Conservation (phyloP, 2,888 invertebrate species). For the Myopa tessellatipennis region DNA sequence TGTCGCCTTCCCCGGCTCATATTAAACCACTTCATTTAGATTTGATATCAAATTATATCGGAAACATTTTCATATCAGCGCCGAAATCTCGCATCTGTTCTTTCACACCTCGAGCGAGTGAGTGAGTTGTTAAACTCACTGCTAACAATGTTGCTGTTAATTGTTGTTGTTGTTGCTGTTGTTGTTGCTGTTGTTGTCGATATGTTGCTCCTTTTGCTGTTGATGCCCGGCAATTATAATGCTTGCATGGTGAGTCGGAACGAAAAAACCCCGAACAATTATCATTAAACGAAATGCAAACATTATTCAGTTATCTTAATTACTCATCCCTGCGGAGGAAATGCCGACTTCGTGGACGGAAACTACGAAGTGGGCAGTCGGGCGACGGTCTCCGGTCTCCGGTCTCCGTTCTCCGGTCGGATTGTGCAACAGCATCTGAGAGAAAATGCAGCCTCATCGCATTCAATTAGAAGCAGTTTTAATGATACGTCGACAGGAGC, state of each 20-base stretch:
- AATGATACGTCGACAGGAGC: slow-evolving; percentile 14
- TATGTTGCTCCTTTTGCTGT: slow-evolving; percentile 7
- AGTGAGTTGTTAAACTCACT: background rate
- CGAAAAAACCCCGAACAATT: slow-evolving; percentile 34
- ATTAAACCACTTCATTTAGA: too few relatives aligned
- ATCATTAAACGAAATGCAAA: slow-evolving; percentile 41
- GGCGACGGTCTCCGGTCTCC: background rate
- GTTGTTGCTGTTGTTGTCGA: slow-evolving; percentile 2
- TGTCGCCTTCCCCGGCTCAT: too few relatives aligned
- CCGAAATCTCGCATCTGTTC: slow-evolving; percentile 20
- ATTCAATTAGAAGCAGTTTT: slow-evolving; percentile 15
- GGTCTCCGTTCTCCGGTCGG: background rate
- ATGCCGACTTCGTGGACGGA: background rate
- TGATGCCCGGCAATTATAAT: background rate
- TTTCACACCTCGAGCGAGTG: slow-evolving; percentile 7
- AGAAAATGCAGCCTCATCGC: slow-evolving; percentile 18
- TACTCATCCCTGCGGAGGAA: slow-evolving; percentile 26
- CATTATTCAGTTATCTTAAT: slow-evolving; percentile 40
- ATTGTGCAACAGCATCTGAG: slow-evolving; percentile 15
- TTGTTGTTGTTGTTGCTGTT: slow-evolving; percentile 18
- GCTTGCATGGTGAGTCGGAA: background rate
- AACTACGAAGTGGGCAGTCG: background rate
- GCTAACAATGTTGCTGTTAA: background rate
- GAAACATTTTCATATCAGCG: background rate
- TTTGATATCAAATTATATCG: too few relatives aligned